Evolutionary conservation across 2,113 vertebrate species (phyloP).

Genomic region (Barnardius zonarius): DNA sequence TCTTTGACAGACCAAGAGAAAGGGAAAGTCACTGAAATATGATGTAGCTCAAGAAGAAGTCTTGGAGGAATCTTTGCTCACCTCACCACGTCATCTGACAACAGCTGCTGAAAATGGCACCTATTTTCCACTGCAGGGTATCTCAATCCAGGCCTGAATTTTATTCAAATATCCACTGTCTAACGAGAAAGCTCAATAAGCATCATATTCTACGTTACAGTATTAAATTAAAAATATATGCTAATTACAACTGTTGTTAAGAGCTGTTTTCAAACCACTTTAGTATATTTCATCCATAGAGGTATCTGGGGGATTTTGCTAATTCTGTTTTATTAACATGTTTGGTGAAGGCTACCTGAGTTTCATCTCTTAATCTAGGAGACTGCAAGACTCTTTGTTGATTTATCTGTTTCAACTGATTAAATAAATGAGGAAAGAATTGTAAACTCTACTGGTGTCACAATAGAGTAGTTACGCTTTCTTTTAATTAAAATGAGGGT

Average conservation of each 20-base stretch:
- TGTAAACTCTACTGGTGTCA: slow-evolving; percentile 30
- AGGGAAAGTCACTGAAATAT: background rate
- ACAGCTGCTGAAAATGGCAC: background rate
- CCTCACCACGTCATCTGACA: background rate
- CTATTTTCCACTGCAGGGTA: background rate
- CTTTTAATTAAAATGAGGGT: slow-evolving; percentile 63
- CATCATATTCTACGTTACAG: background rate
- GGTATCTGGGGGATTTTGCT: slow-evolving; percentile 20
- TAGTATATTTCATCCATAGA: slow-evolving; percentile 7
- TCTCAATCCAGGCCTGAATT: background rate
- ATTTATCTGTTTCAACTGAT: slow-evolving; percentile 27
- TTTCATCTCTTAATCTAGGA: slow-evolving; percentile 28
- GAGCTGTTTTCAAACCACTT: background rate
- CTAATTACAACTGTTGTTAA: background rate
- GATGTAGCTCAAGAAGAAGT: background rate
- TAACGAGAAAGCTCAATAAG: background rate
- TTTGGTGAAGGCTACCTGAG: slow-evolving; percentile 7
- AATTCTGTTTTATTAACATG: slow-evolving; percentile 32
- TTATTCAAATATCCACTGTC: background rate
- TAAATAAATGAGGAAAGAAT: slow-evolving; percentile 44
- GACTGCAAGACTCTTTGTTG: slow-evolving; percentile 12
- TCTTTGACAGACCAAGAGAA: background rate
- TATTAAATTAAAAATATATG: background rate
- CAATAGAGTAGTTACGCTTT: slow-evolving; percentile 46
- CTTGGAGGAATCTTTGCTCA: background rate